Evolutionary conservation across 2,888 invertebrate species (phyloP).

Genomic region (Villa cingulata): DNA sequence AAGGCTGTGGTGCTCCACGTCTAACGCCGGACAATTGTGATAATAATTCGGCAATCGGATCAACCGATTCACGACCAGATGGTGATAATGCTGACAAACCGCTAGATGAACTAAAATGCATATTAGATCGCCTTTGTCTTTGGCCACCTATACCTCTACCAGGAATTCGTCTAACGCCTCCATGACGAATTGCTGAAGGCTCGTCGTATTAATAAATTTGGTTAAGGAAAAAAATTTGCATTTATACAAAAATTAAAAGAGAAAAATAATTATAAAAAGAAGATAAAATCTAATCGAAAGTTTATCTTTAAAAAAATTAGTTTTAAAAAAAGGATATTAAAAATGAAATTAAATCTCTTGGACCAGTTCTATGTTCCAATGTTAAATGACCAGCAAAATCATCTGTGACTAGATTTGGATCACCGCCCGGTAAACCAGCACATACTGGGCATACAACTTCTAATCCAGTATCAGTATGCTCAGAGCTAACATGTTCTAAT

Average conservation of each 20-base stretch:
- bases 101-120: slow-evolving; percentile 86
- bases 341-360: slow-evolving; percentile 85
- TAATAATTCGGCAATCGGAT: slow-evolving; percentile 90
- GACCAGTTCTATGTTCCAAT: slow-evolving; percentile 80
- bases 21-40: slow-evolving; percentile 91
- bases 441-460: slow-evolving; percentile 98
- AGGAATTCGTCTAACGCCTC: slow-evolving; percentile 67
- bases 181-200: slow-evolving; percentile 63
- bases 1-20: slow-evolving; percentile 48
- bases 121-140: slow-evolving; percentile 76
- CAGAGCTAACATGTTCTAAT: slow-evolving; percentile 79
- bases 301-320: no score
- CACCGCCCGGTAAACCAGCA: slow-evolving; percentile 90
- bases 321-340: slow-evolving; percentile 52
- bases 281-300: no score
- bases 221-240: slow-evolving; percentile 9
- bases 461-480: slow-evolving; percentile 80
- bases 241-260: background rate
- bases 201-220: slow-evolving; percentile 59
- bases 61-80: slow-evolving; percentile 79
- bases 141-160: slow-evolving; percentile 59
- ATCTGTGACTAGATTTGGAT: slow-evolving; percentile 95
- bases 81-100: slow-evolving; percentile 77
- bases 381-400: slow-evolving; percentile 95
- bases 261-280: no score